Evolutionary conservation across 1,140 invertebrate genomes (phyloP), one percentile per base, ranked within the genome.

Genomic region (Paracyclopina nana): DNA sequence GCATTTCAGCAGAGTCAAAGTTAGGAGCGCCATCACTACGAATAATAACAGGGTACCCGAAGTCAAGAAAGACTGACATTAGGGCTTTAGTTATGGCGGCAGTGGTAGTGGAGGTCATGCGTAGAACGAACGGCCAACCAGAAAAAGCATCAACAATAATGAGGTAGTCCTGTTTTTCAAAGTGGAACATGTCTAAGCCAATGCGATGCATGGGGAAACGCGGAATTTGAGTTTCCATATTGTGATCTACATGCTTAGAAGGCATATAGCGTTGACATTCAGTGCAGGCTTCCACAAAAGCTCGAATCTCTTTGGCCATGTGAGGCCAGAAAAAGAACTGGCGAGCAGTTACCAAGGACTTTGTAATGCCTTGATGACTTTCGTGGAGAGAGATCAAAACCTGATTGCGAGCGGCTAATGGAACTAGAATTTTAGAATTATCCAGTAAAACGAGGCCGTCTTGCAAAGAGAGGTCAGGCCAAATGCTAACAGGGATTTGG

Each of bases 1-100:
- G n/a, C 14, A 45, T 18, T 45, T 45, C 14, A 14, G 43, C 43
- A 24, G 43, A 45, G 14, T n/a, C 25, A 27, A 45, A 45, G n/a
- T 45, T 14, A n/a, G 20, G 43, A 14, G 14, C 25, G 12, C 43
- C 43, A 12, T 45, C 43, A 4, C 14, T 45, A 14, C 43, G 20
- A 6, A 45, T 22, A 14, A 18, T 45, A 27, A 45, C 14, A 22
- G 43, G 43, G 24, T 18, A 18, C 12, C 43, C 43, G 43, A 45
- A 31, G 3, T 2, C 5, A n/a, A 22, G n/a, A 45, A 45, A 45
- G 4, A 45, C 24, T 12, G 14, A 14, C 25, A 24, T 45, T n/a
- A 24, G 24, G 5, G n/a, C 24, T n/a, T 14, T 22, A 27, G 24
- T 24, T n/a, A 18, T 22, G 14, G 14, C 14, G 5, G 20, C 24